These are phyloP conservation scores for Tympanuchus pallidicinctus DNA, from an alignment of 2,113 vertebrate genomes.

Conservation along the genomic window DNA sequence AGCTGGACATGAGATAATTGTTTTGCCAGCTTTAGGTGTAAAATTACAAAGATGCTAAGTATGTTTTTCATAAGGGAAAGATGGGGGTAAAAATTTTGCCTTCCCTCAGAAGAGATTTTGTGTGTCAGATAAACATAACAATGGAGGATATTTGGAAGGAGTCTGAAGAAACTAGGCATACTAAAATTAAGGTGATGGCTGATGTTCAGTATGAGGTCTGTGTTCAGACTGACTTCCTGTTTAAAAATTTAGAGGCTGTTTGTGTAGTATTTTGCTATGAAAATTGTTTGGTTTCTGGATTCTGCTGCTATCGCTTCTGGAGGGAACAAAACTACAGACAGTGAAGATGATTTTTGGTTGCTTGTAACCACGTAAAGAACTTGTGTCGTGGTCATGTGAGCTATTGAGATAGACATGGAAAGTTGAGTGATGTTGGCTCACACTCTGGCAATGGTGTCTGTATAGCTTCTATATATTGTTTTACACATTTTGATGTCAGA, in stretches of 20 bases:
- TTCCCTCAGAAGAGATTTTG: neutral
- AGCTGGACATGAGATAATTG: neutral
- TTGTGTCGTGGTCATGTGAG: neutral
- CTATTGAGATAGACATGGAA: neutral
- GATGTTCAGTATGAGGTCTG: slow-evolving; percentile 14
- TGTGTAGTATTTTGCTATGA: slow-evolving; percentile 21
- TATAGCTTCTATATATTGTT: neutral
- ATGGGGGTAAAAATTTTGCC: neutral
- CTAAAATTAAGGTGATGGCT: slow-evolving; percentile 36
- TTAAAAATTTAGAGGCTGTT: slow-evolving; percentile 37
- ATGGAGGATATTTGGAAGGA: slow-evolving; percentile 1
- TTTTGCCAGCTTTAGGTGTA: neutral
- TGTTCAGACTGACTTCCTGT: slow-evolving; percentile 48
- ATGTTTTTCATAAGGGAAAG: neutral
- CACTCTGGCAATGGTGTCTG: neutral
- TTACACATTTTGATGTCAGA: neutral
- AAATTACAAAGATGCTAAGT: neutral
- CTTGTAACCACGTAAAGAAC: neutral
- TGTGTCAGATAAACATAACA: neutral
- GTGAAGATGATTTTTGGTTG: neutral
- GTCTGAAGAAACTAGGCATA: slow-evolving; percentile 2
- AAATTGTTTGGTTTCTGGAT: slow-evolving; percentile 20
- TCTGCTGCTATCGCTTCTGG: neutral
- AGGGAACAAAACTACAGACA: neutral
- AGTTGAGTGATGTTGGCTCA: neutral